Percentiles rank a stretch among this genome's conserved stretches.
Evolutionary conservation across 2,113 vertebrate species (phyloP).

Genomic region (Nematolebias whitei): DNA sequence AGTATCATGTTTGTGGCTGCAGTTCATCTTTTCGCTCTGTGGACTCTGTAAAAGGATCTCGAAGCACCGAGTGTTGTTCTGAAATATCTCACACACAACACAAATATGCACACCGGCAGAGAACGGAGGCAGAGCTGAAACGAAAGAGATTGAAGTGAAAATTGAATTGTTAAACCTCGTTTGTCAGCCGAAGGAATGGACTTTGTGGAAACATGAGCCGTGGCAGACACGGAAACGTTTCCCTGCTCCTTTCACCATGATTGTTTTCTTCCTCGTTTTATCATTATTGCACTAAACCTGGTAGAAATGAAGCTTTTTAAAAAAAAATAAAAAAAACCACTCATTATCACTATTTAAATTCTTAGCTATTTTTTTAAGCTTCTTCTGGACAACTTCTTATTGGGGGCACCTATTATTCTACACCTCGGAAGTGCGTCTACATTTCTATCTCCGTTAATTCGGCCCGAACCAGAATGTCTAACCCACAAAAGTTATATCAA

Average conservation of each 20-base stretch:
- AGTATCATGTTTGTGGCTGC: slow-evolving; percentile 19
- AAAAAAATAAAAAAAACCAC: neutral
- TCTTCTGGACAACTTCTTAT: too few relatives aligned
- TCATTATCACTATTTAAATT: too few relatives aligned
- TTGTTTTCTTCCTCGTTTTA: slow-evolving; percentile 43
- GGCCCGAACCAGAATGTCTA: too few relatives aligned
- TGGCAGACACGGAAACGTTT: slow-evolving; percentile 13
- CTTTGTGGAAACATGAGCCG: slow-evolving; percentile 15
- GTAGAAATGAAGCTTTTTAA: neutral
- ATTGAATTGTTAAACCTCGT: slow-evolving; percentile 61
- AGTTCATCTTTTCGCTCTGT: slow-evolving; percentile 35
- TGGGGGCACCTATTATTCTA: too few relatives aligned
- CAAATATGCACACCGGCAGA: slow-evolving; percentile 12
- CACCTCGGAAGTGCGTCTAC: too few relatives aligned
- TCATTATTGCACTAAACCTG: neutral
- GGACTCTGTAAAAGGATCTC: slow-evolving; percentile 32
- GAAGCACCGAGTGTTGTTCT: slow-evolving; percentile 10
- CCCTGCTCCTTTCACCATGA: slow-evolving; percentile 45
- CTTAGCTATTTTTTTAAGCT: too few relatives aligned
- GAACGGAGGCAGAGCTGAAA: slow-evolving; percentile 17
- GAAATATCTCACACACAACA: slow-evolving; percentile 11
- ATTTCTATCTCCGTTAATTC: too few relatives aligned
- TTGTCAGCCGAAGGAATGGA: slow-evolving; percentile 43
- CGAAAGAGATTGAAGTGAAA: slow-evolving; percentile 38
- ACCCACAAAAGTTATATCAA: too few relatives aligned